These are phyloP conservation scores for Lissonota sp. DNA, from an alignment of 2,888 invertebrate genomes.

Conservation along the genomic window DNA sequence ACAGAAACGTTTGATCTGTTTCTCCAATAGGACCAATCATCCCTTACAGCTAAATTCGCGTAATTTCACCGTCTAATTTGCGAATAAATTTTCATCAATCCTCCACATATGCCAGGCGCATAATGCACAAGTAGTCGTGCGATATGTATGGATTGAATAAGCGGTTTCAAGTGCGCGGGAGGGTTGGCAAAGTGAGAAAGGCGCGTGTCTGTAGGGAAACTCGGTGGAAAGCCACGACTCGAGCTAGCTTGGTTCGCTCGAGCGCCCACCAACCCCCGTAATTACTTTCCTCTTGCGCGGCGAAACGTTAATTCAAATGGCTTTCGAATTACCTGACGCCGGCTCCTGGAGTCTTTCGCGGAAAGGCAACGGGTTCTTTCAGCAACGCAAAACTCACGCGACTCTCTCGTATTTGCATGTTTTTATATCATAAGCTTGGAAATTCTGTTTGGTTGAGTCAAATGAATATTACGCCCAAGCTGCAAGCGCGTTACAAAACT, in stretches of 20 bases:
- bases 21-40: no score
- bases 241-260: conserved; percentile 51
- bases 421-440: conserved; percentile 34
- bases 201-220: conserved; percentile 65
- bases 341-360: conserved; percentile 56
- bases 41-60: background rate
- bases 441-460: conserved; percentile 46
- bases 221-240: conserved; percentile 59
- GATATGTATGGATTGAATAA: conserved; percentile 61
- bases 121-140: conserved; percentile 17
- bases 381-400: conserved; percentile 36
- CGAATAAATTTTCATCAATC: conserved; percentile 77
- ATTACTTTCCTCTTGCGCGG: conserved; percentile 79
- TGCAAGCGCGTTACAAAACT: conserved; percentile 21
- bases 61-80: conserved; percentile 73
- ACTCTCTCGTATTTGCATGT: background rate
- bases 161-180: conserved; percentile 50
- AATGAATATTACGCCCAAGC: conserved; percentile 43
- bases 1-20: no score
- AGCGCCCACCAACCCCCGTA: conserved; percentile 73
- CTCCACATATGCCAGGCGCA: conserved; percentile 69
- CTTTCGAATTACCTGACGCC: conserved; percentile 79
- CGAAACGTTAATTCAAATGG: conserved; percentile 80
- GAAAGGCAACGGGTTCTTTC: conserved; percentile 54
- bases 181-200: conserved; percentile 61